Base-by-base conservation (phyloP, 2,113 vertebrate genomes). In the Antigone vipio region DNA sequence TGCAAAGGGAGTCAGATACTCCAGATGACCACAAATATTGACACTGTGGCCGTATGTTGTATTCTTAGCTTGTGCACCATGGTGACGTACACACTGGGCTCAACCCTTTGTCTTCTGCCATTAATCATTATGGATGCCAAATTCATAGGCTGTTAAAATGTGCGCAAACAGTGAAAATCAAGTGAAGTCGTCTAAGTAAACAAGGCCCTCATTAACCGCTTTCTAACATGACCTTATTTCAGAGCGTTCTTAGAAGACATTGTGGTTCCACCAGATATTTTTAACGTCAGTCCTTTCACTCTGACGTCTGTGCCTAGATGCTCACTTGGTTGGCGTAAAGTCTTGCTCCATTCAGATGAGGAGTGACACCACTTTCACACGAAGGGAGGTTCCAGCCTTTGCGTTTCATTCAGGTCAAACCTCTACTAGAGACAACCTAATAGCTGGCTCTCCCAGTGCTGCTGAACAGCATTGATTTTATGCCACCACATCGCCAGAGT, bases 261-360 rank as follows among this genome's bases (percentile, higher is more conserved):
- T 59, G 34, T 72, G 40, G 50, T 62, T 69, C 84, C 45, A 69
- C 24, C 12, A 30, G 38, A 1, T 55, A 22, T 47, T 88, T 78
- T 71, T 52, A 29, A 22, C 21, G 23, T n/a, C 30, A 49, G 52
- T 32, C 50, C 26, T 52, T 85, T 52, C 9, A 2, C 59, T 68
- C 38, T 40, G 49, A 49, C 3, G 3, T 30, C 75, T 66, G 53
- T n/a, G 42, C 63, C 52, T 30, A 47, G 42, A 8, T 38, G 40
- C 62, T 69, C 32, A 4, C 59, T 71, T 3, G 1, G 9, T 2
- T 50, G 24, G 23, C 0, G 0, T 24, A 4, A 76, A 72, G 21
- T 29, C 52, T 35, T 35, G 27, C 52, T 60, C 47, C 56, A 7
- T 79, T 85, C 56, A n/a, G 34, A 40, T 44, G 27, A 32, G 69